Base-by-base conservation (phyloP, 2,888 invertebrate genomes). In the Eilema caniola region DNA sequence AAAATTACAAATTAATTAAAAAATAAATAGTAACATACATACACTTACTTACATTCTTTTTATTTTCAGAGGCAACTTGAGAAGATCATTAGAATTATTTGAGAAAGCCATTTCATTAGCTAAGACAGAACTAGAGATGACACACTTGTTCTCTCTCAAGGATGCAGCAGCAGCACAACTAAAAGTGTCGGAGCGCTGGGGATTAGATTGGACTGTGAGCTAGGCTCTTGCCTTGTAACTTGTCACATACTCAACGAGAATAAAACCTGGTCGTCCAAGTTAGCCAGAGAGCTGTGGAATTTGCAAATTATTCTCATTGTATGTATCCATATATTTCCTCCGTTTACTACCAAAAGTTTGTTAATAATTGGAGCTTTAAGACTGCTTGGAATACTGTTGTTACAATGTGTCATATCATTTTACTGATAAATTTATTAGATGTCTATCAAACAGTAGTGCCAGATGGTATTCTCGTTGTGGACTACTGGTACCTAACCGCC, bases 131-230 rank as follows among this genome's bases (percentile, higher is more conserved):
- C 95, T 97, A 82, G 99, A 99, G 95, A 96, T 99, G 96, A 97
- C 98, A 37, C 99, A 99, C 90, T 95, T 99, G 86, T 99, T 97
- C 90, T 98, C 99, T 3, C 93, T 99, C 79, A 96, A 97, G 85
- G 98, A 99, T 92, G 99, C 99, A 24, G 98, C 99, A 14, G 96
- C 97, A 80, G 98, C 99, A 37, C 99, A 99, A 93, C 94, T 98
- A 66, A 97, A 97, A 89, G 97, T 98, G 60, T 97, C 97, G 0
- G 96, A 97, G 80, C 97, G 97, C 89, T 96, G 98, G 93, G 97
- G 97, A 73, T 93, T 96, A 33, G 96, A 97, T 83, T 95, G 95
- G 95, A 94, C 95, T 60, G 93, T 93, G 78, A 95, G 94, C 91
- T 95, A 95, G 90, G 89, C 86, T 78, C 75, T 73, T 82, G 80